Percentiles rank a stretch among this genome's conserved stretches.
Conservation (phyloP, 2,113 vertebrate genomes). For the Asarcornis scutulata region DNA sequence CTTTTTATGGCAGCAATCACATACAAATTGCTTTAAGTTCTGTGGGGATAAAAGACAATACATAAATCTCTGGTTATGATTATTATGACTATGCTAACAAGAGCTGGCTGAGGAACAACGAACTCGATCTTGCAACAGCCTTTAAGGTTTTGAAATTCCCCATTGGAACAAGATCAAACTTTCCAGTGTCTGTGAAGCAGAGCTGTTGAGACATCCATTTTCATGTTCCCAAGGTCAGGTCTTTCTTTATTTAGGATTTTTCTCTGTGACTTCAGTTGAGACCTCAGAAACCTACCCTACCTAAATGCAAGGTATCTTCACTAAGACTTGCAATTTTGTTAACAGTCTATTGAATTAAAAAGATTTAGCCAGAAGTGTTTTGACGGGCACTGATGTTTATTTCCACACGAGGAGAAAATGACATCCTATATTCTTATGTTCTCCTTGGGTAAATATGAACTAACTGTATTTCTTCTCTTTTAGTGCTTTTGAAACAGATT, state of each 20-base stretch:
- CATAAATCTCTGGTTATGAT: conserved; percentile 44
- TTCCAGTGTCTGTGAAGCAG: background rate
- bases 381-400: background rate
- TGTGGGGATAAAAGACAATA: background rate
- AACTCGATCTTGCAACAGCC: conserved; percentile 21
- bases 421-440: background rate
- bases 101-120: conserved; percentile 20
- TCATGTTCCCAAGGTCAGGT: background rate
- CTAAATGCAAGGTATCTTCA: background rate
- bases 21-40: background rate
- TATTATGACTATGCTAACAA: conserved; percentile 25
- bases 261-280: background rate
- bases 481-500: background rate
- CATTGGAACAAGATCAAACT: background rate
- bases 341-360: background rate
- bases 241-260: background rate
- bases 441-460: background rate
- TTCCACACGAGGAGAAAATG: background rate
- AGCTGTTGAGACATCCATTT: conserved; percentile 9
- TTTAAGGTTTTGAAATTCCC: conserved; percentile 14
- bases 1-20: background rate
- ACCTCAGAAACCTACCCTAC: background rate
- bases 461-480: background rate
- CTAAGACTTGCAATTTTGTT: background rate
- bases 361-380: background rate